Evolutionary conservation across 2,113 vertebrate genomes (phyloP).

Genomic region (Oreotrochilus melanogaster): DNA sequence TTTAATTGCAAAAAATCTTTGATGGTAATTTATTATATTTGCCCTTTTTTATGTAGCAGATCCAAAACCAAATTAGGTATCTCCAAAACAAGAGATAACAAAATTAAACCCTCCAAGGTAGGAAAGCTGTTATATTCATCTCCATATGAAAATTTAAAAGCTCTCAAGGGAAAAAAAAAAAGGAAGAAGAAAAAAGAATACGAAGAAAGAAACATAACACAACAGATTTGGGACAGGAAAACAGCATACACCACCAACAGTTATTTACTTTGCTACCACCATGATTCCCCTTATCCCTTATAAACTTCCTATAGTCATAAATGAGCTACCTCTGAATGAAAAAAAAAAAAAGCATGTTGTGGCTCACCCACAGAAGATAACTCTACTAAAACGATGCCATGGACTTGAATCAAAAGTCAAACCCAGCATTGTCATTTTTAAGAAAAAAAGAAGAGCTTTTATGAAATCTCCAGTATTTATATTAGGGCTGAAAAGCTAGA

Average conservation of each 20-base stretch:
- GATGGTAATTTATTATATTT: neutral
- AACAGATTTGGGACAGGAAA: rapidly evolving
- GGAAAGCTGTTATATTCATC: neutral
- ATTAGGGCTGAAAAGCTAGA: neutral
- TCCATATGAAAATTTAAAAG: neutral
- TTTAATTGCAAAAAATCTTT: neutral
- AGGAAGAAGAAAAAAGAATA: neutral
- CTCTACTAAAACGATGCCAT: neutral
- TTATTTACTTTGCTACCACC: neutral
- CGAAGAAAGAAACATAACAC: neutral
- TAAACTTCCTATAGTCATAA: neutral
- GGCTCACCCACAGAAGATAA: neutral
- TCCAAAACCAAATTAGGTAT: neutral
- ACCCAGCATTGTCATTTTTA: neutral
- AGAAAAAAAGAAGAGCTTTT: neutral
- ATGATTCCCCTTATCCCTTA: neutral
- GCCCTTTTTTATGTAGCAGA: neutral
- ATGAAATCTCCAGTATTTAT: neutral
- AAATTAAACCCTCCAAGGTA: neutral
- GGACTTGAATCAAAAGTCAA: neutral
- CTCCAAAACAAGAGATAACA: neutral
- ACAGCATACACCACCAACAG: neutral
- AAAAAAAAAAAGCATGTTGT: too few relatives aligned
- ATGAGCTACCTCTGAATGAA: neutral
- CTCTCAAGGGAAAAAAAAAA: neutral